These are phyloP conservation scores for Microctonus brassicae DNA, from an alignment of 2,888 invertebrate species.

Conservation along the genomic window DNA sequence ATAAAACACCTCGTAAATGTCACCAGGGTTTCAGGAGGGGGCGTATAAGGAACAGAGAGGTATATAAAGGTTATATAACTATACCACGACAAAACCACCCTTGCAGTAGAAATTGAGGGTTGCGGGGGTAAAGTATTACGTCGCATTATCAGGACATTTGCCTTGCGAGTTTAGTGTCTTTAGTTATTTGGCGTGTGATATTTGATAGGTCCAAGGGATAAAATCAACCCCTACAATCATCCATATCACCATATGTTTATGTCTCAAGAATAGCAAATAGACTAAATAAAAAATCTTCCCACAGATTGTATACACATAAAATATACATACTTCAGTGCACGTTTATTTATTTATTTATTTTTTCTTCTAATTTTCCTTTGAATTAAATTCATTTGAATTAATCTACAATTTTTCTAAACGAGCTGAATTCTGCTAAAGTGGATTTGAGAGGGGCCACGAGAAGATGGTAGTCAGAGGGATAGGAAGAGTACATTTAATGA, in stretches of 20 bases:
- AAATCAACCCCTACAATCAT: conserved; percentile 1
- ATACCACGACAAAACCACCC: conserved; percentile 21
- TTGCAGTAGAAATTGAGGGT: conserved; percentile 10
- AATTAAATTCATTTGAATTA: conserved; percentile 10
- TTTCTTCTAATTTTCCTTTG: too few species aligned
- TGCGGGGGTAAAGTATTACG: conserved; percentile 49
- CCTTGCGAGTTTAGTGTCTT: conserved; percentile 36
- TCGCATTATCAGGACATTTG: conserved; percentile 56
- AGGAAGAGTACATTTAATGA: conserved; percentile 64
- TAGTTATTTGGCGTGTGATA: conserved; percentile 19
- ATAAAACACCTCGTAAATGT: conserved; percentile 69
- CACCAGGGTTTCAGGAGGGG: conserved; percentile 44
- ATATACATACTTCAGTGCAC: too few species aligned
- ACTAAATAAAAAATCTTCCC: background rate
- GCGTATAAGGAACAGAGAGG: background rate
- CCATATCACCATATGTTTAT: background rate
- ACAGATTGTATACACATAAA: too few species aligned
- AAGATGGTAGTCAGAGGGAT: conserved; percentile 28
- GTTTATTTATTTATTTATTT: too few species aligned
- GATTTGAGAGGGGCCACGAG: conserved; percentile 17
- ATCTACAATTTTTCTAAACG: conserved; percentile 6
- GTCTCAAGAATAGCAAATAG: background rate
- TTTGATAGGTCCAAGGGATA: conserved; percentile 28
- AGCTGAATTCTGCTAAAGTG: conserved; percentile 1
- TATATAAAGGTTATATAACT: background rate